Conservation (phyloP, 92 coral and sea anemone species). For the Zoanthus solanderi region DNA sequence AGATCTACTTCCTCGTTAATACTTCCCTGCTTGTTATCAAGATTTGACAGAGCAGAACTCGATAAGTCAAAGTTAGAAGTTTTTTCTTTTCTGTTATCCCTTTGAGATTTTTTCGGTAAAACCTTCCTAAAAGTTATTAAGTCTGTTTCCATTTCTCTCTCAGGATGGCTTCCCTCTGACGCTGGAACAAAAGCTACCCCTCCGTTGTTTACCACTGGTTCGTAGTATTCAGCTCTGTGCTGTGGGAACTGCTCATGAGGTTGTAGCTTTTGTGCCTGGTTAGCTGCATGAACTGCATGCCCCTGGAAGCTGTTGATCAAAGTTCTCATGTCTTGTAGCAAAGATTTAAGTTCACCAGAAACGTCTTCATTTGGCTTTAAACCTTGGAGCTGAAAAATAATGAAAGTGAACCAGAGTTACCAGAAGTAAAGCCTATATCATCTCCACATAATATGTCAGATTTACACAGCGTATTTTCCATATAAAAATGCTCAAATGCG, state of each 20-base stretch:
- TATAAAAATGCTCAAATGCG: no score
- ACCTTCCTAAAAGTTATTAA: not conserved
- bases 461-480: no score
- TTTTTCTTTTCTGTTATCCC: not conserved
- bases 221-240: not conserved
- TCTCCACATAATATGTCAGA: no score
- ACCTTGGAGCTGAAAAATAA: conserved; percentile 12
- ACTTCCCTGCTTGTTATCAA: not conserved
- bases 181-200: not conserved
- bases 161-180: conserved; percentile 1
- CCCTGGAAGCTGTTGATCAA: conserved; percentile 80
- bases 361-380: conserved; percentile 22
- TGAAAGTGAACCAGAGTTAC: not conserved
- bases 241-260: not conserved
- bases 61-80: conserved; percentile 6
- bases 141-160: not conserved
- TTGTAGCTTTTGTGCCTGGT: conserved; percentile 55
- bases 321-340: conserved; percentile 78
- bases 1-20: not conserved
- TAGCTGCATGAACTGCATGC: conserved; percentile 59
- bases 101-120: not conserved
- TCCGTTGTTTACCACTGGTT: not conserved
- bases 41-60: not conserved
- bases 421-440: not conserved
- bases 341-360: conserved; percentile 69